Evolutionary conservation across 2,888 invertebrate genomes (phyloP), one percentile per base, ranked within the genome.

Genomic region (Biston betularia): DNA sequence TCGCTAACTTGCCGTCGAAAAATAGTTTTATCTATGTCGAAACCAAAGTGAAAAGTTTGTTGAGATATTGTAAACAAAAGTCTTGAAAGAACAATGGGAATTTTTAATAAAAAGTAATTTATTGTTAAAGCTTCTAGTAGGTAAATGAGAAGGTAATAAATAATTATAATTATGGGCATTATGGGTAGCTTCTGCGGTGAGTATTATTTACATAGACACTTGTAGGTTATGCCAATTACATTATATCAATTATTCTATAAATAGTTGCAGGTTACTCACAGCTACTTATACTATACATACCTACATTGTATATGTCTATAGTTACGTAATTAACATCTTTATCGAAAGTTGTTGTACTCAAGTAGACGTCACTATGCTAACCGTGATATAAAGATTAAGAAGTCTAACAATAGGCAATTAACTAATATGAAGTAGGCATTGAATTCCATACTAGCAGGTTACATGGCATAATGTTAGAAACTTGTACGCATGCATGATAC

Each of bases 351-450:
- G 34, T 34, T 11, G 50, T 7, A 5, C 12, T 14, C 54, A 62
- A 14, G 49, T 24, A 24, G 42, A 49, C 49, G 44, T 63, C 12
- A 42, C 10, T 14, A 45, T 57, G 24, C 56, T 46, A 62, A 63
- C 63, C 11, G 9, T 53, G 58, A 53, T 57, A 53, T 61, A 55
- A 49, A 50, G 55, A 56, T 63, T 42, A 42, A 9, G 12, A 40
- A 55, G 5, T n/a, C 54, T 15, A 57, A 63, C 57, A 57, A 57
- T 63, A 57, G 63, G 50, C 57, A 57, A 15, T 63, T 42, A 52
- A 44, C 33, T 45, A 56, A 35, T 35, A 46, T 45, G 12, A 45
- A 12, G 35, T 12, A 35, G 42, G 15, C 49, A 63, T 56, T 44
- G 42, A 56, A 44, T 56, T 50, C 35, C n/a, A 49, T 42, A 48